phyloP scores from a whole-genome alignment of 2,888 invertebrate genomes.

The Macaria liturata region DNA sequence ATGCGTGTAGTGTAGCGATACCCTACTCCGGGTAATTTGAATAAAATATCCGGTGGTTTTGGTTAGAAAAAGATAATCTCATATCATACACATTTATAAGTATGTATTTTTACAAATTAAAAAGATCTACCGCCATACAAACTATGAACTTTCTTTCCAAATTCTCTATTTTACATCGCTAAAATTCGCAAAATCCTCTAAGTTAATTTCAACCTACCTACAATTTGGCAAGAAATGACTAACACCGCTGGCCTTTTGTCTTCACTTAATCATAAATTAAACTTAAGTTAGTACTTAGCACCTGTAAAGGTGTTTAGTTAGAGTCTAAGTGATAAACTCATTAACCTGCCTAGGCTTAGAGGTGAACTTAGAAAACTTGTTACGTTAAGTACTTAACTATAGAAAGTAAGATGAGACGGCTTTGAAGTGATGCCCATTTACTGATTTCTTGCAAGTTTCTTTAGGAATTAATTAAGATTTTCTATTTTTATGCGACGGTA shows the following conservation, averaged over 20 bases:
- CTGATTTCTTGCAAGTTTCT: conserved; percentile 4
- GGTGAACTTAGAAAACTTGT: conserved; percentile 26
- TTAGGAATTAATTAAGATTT: too few species aligned
- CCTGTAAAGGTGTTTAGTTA: conserved; percentile 17
- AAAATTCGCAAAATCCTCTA: too few species aligned
- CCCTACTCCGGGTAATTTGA: conserved; percentile 7
- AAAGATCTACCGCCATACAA: too few species aligned
- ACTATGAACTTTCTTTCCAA: too few species aligned
- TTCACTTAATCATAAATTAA: conserved; percentile 14
- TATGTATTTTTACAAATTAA: too few species aligned
- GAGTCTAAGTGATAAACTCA: conserved; percentile 32
- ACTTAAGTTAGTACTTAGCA: conserved; percentile 9
- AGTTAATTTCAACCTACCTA: neutral
- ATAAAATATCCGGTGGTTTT: neutral
- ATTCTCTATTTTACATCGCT: too few species aligned
- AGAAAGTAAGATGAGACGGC: conserved; percentile 11
- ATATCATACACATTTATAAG: neutral
- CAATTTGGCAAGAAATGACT: neutral
- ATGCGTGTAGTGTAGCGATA: conserved; percentile 4
- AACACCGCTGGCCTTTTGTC: conserved; percentile 7
- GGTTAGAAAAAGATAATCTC: neutral
- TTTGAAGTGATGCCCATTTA: conserved; percentile 4
- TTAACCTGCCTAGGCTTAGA: conserved; percentile 36
- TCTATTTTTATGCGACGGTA: too few species aligned
- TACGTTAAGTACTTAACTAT: neutral